Conservation (phyloP, 2,113 vertebrate species). For the Zosterops japonicus region DNA sequence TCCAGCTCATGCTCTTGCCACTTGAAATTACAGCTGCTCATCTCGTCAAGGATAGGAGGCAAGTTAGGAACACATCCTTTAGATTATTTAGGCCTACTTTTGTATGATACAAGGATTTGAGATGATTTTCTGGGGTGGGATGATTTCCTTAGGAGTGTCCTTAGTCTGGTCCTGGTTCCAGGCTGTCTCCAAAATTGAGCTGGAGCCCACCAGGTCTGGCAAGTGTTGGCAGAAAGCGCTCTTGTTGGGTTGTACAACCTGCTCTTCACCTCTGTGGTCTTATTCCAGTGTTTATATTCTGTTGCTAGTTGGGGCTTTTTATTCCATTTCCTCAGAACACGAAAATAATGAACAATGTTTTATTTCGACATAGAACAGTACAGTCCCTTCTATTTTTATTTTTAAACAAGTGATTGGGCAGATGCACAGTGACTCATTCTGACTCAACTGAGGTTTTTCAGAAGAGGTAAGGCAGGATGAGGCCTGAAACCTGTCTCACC, state of each 20-base stretch:
- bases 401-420: background rate
- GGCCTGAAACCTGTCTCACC: background rate
- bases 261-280: background rate
- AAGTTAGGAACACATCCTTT: background rate
- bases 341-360: background rate
- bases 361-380: background rate
- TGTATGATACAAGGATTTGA: background rate
- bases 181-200: background rate
- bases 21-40: background rate
- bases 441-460: constrained; percentile 26
- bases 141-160: background rate
- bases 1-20: background rate
- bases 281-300: background rate
- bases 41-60: background rate
- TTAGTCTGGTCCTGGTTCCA: background rate
- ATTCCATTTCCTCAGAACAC: background rate
- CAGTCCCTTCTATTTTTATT: background rate
- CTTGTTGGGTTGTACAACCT: background rate
- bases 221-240: background rate
- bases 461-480: background rate
- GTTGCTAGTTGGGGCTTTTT: background rate
- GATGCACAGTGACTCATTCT: constrained; percentile 18
- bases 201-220: background rate
- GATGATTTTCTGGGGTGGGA: background rate
- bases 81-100: background rate